phyloP scores from a whole-genome alignment of 2,113 vertebrate genomes.

The Dromiciops gliroides region DNA sequence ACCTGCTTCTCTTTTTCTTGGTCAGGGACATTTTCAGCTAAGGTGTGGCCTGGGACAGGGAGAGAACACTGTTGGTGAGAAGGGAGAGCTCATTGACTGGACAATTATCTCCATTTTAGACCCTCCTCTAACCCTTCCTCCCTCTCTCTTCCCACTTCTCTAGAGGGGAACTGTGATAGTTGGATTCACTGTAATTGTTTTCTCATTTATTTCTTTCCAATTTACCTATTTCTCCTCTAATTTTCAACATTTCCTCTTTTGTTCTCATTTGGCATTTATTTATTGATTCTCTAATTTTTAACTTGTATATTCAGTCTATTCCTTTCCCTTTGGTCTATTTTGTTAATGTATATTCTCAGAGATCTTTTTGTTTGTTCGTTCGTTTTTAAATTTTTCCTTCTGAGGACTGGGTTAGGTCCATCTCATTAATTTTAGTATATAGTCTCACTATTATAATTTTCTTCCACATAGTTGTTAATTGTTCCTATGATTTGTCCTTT shows the following conservation, averaged over 20 bases:
- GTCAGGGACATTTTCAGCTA: not conserved
- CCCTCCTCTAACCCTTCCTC: too few species aligned
- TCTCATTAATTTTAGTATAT: not conserved
- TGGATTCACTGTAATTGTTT: slow-evolving; percentile 58
- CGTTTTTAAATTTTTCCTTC: not conserved
- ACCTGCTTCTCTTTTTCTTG: slow-evolving; percentile 42
- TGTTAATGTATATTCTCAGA: not conserved
- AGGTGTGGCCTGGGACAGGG: not conserved
- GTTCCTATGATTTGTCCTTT: not conserved
- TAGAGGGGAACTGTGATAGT: slow-evolving; percentile 19
- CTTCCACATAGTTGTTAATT: not conserved
- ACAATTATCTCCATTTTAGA: not conserved
- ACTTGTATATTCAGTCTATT: not conserved
- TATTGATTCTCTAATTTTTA: not conserved
- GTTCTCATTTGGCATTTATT: not conserved
- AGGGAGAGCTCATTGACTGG: not conserved
- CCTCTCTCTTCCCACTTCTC: slow-evolving; percentile 7
- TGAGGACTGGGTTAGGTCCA: not conserved
- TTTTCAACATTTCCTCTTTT: not conserved
- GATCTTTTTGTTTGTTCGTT: not conserved
- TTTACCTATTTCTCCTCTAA: not conserved
- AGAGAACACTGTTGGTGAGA: not conserved
- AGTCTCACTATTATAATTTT: not conserved
- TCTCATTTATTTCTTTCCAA: slow-evolving; percentile 44
- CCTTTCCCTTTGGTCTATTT: not conserved